A percentile compares a stretch with the other conserved stretches of the same genome.
Evolutionary conservation across 2,888 invertebrate species (phyloP).

Genomic region (Netelia melanura): DNA sequence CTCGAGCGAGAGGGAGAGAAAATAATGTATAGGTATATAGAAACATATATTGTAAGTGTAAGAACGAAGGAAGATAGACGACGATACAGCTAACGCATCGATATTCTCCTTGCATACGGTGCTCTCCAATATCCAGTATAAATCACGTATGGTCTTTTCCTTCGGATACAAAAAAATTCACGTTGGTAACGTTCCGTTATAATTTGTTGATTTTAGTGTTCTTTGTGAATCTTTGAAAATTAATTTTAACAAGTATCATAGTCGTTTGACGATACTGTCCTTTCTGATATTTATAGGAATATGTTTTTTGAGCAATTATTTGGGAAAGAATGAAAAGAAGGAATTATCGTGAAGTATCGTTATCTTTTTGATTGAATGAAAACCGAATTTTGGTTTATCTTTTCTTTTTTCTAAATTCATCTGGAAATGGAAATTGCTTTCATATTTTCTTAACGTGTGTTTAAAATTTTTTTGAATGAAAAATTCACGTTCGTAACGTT

Average conservation of each 20-base stretch:
- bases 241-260: too few relatives aligned
- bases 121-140: neutral
- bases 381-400: too few relatives aligned
- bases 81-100: slow-evolving; percentile 55
- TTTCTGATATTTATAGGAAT: too few relatives aligned
- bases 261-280: too few relatives aligned
- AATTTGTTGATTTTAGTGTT: neutral
- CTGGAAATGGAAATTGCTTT: too few relatives aligned
- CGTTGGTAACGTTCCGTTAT: neutral
- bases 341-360: too few relatives aligned
- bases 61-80: slow-evolving; percentile 33
- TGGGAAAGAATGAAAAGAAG: too few relatives aligned
- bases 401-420: too few relatives aligned
- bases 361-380: too few relatives aligned
- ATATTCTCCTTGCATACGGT: slow-evolving; percentile 56
- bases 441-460: too few relatives aligned
- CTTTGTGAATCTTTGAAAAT: neutral
- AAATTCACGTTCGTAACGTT: neutral
- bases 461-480: too few relatives aligned
- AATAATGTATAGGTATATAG: slow-evolving; percentile 8
- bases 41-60: slow-evolving; percentile 21
- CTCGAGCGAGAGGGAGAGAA: neutral
- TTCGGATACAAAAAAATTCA: neutral
- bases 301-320: too few relatives aligned
- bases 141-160: neutral